Base-by-base conservation (phyloP, 2,888 invertebrate genomes). In the Pantelozetes paolii region DNA sequence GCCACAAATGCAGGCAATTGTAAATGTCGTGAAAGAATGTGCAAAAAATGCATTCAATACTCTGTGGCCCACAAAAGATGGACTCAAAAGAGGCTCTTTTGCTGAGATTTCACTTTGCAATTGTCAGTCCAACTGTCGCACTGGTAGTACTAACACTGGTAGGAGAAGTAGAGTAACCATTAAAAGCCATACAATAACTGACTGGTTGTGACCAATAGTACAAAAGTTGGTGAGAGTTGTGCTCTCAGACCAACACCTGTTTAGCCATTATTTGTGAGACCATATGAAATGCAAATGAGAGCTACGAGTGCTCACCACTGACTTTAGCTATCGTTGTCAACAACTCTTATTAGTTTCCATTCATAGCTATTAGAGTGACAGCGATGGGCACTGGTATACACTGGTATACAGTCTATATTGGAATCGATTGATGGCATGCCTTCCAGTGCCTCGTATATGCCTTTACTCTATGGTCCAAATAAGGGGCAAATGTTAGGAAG, bases 241-340 rank as follows among this genome's bases (percentile, higher is more conserved):
- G 62, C 20, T 32, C 18, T 32, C n/a, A 62, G 23, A 67, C 67
- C 67, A 67, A 67, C 67, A 67, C 67, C 67, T 67, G 67, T 67
- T 67, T 42, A 67, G 40, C 23, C n/a, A 13, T 42, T 67, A 67
- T 67, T 67, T 67, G 67, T 67, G 67, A 67, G 67, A n/a, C 28
- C 64, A 64, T 67, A 67, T 67, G 67, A 67, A 67, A 67, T 67
- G 67, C 67, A 67, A 67, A 67, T 67, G 67, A 67, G 67, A 23
- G 9, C 42, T 59, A 54, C 20, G 23, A 54, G 54, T 20, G 54
- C 54, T 54, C 23, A 13, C 32, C n/a, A 30, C 5, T n/a, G 23
- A 15, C 67, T 67, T 67, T 67, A 20, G 20, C 67, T 62, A 2
- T 42, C 67, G 67, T 67, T 67, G 67, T 67, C 67, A 67, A 67